Conservation (phyloP, 1,140 invertebrate genomes). For the Apis laboriosa region DNA sequence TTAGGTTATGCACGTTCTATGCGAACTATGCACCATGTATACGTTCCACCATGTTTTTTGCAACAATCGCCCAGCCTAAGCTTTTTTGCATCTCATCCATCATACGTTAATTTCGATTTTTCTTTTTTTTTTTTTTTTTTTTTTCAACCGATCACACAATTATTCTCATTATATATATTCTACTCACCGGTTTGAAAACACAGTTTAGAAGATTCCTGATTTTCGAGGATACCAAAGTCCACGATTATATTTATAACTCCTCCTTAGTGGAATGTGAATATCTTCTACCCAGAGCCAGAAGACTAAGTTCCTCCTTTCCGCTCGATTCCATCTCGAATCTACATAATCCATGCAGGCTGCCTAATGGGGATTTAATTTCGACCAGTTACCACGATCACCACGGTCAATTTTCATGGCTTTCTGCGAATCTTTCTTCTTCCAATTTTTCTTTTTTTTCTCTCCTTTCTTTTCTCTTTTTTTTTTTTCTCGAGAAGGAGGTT, state of each 20-base stretch:
- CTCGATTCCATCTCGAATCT: conserved; percentile 59
- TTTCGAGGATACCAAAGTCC: neutral
- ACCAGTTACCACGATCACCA: conserved; percentile 48
- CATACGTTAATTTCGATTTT: conserved; percentile 44
- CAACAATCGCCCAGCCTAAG: conserved; percentile 29
- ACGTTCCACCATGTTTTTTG: conserved; percentile 33
- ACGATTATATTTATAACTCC: no score
- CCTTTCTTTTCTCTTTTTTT: neutral
- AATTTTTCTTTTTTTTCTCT: neutral
- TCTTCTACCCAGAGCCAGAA: neutral
- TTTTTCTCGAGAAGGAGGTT: neutral
- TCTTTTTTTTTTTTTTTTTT: no score
- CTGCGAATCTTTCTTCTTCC: neutral
- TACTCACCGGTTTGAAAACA: conserved; percentile 43
- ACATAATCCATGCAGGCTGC: conserved; percentile 71
- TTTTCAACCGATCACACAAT: conserved; percentile 36
- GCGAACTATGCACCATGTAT: neutral
- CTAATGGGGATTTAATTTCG: conserved; percentile 76
- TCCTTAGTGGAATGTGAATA: neutral
- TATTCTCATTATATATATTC: neutral
- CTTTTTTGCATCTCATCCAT: conserved; percentile 42
- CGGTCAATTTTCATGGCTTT: conserved; percentile 33
- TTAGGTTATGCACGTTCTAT: neutral
- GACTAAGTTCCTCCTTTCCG: conserved; percentile 8
- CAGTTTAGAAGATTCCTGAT: conserved; percentile 1